phyloP scores from a whole-genome alignment of 2,888 invertebrate genomes.

The Eupeodes latifasciatus region DNA sequence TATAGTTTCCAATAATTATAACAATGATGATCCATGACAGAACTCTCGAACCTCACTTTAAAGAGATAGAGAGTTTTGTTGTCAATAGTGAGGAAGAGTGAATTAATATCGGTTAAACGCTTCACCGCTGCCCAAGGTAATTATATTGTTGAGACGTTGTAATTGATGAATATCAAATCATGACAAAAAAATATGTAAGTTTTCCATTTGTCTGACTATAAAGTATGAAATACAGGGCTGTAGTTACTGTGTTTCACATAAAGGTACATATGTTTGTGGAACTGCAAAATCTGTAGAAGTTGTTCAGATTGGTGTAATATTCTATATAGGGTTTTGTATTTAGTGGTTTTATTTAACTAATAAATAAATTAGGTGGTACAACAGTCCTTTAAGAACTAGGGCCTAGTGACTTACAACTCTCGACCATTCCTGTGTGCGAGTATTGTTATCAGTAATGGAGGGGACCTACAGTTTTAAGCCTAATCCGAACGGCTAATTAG shows the following conservation, averaged over 20 bases:
- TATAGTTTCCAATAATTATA: constrained; percentile 32
- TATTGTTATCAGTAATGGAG: too few relatives aligned
- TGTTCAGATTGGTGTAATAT: too few relatives aligned
- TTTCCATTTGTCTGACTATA: constrained; percentile 42
- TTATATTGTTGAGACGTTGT: constrained; percentile 51
- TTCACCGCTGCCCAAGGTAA: constrained; percentile 65
- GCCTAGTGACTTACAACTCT: too few relatives aligned
- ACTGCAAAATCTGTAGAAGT: too few relatives aligned
- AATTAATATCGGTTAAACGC: constrained; percentile 67
- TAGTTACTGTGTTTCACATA: not conserved
- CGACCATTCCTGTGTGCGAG: too few relatives aligned
- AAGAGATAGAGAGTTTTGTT: not conserved
- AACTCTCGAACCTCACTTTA: constrained; percentile 26
- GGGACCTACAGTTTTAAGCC: too few relatives aligned
- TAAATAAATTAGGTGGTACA: too few relatives aligned
- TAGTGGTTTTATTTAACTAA: too few relatives aligned
- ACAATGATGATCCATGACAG: constrained; percentile 37
- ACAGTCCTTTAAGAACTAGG: too few relatives aligned
- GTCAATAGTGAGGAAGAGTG: constrained; percentile 44
- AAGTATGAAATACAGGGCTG: constrained; percentile 10
- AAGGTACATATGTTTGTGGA: too few relatives aligned
- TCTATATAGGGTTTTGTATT: too few relatives aligned
- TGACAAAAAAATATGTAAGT: constrained; percentile 14
- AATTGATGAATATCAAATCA: constrained; percentile 63
- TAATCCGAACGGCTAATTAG: too few relatives aligned